Conservation (phyloP, 2,888 invertebrate genomes). For the Drosophila buzzatii region DNA sequence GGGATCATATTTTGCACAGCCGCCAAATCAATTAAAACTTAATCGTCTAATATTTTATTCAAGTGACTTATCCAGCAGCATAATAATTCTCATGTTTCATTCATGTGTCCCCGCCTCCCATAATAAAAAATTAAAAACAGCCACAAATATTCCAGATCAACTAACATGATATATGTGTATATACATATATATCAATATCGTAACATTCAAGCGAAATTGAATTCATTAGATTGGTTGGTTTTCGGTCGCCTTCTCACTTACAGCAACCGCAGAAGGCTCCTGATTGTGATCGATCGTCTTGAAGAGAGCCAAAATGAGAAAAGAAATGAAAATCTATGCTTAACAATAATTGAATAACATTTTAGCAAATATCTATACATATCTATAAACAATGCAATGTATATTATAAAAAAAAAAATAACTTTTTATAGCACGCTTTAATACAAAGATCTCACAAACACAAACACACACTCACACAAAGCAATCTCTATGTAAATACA, state of each 20-base stretch:
- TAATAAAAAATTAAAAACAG: constrained; percentile 1
- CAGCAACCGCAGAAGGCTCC: constrained; percentile 93
- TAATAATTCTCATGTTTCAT: constrained; percentile 56
- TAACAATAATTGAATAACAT: constrained; percentile 20
- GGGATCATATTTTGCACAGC: constrained; percentile 41
- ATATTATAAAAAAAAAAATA: constrained; percentile 39
- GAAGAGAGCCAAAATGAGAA: constrained; percentile 15
- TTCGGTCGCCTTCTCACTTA: constrained; percentile 92
- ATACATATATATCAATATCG: background rate
- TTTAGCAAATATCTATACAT: constrained; percentile 2
- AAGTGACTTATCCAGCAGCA: constrained; percentile 40
- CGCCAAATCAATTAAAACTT: constrained; percentile 30
- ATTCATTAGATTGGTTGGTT: constrained; percentile 84
- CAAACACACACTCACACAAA: constrained; percentile 7
- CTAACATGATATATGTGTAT: background rate
- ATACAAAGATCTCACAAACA: constrained; percentile 39
- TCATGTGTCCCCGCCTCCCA: constrained; percentile 38
- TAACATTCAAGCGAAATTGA: constrained; percentile 28
- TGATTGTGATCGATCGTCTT: constrained; percentile 72
- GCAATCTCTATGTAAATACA: constrained; percentile 48
- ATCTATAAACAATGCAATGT: constrained; percentile 36
- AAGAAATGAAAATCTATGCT: constrained; percentile 15
- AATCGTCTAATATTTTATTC: constrained; percentile 15
- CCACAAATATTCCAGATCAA: constrained; percentile 32
- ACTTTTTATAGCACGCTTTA: constrained; percentile 67